Evolutionary conservation across 2,797 vertebrate genomes (phyloP), one percentile per base, ranked within the genome.

Genomic region (Balearica regulorum): DNA sequence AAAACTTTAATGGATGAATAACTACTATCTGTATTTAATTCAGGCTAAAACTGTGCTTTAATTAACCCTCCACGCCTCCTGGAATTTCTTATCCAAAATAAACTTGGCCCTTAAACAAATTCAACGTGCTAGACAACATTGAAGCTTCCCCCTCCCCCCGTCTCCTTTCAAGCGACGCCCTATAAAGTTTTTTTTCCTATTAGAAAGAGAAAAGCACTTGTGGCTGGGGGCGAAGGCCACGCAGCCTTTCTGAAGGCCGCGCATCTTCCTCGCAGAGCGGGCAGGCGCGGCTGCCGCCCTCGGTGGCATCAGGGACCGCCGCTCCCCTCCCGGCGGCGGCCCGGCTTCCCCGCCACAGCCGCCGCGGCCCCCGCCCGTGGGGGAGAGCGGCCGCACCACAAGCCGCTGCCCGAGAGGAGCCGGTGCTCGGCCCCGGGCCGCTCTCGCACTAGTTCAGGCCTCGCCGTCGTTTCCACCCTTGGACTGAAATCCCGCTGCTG

Each of bases 41-140:
- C 90, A 73, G 90, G 94, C 92, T 96, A 96, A 94, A 96, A 90
- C 93, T 93, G 94, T 93, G 96, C 95, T 97, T 96, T 96, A 92
- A 96, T 96, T 96, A 96, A 96, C 96, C 96, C 90, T 94, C 91
- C 96, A 95, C 93, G 87, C 93, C 96, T 94, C 90, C 96, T 95
- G 87, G 87, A 94, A 94, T 96, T 94, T 96, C 96, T 96, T 94
- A 95, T 94, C 95, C 94, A 95, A 94, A 95, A 95, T 91, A 95
- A 95, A 96, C 95, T 96, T 96, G 96, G 96, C 95, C 96, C 96
- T 97, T 94, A 93, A 96, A 96, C 96, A 97, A 95, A 96, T 96
- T 17, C 90, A 82, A 96, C 72, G 93, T 94, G 94, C 95, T 94
- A 94, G 95, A 96, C 96, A 94, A 93, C 95, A 96, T 91, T 64